Evolutionary conservation across 1,140 invertebrate species (phyloP).

Genomic region (Listronotus oregonensis): DNA sequence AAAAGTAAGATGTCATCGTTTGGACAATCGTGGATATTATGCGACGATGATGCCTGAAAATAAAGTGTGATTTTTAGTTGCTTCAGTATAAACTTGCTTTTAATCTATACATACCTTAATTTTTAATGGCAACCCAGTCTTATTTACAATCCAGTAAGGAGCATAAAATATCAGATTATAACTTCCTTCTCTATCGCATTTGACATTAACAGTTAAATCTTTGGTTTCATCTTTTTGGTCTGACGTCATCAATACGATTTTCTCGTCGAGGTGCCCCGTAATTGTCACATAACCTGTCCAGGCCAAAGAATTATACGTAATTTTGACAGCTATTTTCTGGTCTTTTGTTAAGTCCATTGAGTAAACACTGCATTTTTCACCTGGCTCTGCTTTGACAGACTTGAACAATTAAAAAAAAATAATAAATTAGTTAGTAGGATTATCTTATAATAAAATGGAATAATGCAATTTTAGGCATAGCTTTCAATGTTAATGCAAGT

Average conservation of each 20-base stretch:
- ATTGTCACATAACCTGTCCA: slow-evolving; percentile 75
- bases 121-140: slow-evolving; percentile 78
- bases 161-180: slow-evolving; percentile 74
- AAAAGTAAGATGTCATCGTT: slow-evolving; percentile 71
- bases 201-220: slow-evolving; percentile 69
- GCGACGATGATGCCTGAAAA: slow-evolving; percentile 67
- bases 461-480: not conserved
- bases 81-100: not conserved
- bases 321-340: slow-evolving; percentile 66
- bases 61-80: not conserved
- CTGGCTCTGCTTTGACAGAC: slow-evolving; percentile 66
- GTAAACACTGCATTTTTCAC: slow-evolving; percentile 72
- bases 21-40: slow-evolving; percentile 68
- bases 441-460: not conserved
- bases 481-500: too few species aligned
- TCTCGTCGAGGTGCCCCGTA: slow-evolving; percentile 70
- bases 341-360: slow-evolving; percentile 65
- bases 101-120: slow-evolving; percentile 66
- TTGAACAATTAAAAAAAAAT: slow-evolving; percentile 5
- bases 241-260: slow-evolving; percentile 68
- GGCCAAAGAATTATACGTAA: slow-evolving; percentile 70
- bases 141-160: slow-evolving; percentile 92
- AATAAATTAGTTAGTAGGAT: too few species aligned
- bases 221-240: slow-evolving; percentile 66
- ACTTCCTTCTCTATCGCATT: slow-evolving; percentile 65